Evolutionary conservation across 2,797 vertebrate species (phyloP).

Genomic region (Esox lucius): DNA sequence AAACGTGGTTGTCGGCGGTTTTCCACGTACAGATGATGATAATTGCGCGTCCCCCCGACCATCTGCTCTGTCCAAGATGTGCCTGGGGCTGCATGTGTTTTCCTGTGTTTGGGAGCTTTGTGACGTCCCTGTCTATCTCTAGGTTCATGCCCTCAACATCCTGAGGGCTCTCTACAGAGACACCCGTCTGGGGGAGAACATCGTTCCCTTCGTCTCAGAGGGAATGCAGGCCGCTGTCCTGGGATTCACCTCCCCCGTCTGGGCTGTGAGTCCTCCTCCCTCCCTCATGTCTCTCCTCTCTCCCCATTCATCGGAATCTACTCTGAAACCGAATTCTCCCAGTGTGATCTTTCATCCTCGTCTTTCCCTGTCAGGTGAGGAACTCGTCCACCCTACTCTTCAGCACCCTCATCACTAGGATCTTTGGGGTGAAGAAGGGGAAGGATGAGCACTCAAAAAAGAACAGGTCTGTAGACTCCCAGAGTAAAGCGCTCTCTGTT

Average conservation of each 20-base stretch:
- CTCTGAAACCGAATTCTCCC: not conserved
- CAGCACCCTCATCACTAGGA: constrained; percentile 93
- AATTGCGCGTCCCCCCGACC: too few relatives aligned
- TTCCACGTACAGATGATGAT: too few relatives aligned
- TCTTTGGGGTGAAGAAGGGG: constrained; percentile 95
- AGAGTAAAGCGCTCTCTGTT: not conserved
- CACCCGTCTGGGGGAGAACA: constrained; percentile 89
- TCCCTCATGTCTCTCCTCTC: not conserved
- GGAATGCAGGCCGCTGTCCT: constrained; percentile 89
- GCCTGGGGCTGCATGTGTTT: too few relatives aligned
- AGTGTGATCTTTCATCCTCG: not conserved
- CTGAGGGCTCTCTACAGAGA: constrained; percentile 91
- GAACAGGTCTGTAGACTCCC: constrained; percentile 80
- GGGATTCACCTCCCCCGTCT: constrained; percentile 91
- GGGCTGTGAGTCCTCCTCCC: constrained; percentile 86
- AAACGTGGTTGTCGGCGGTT: too few relatives aligned
- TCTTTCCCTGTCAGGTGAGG: constrained; percentile 79
- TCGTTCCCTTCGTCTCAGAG: constrained; percentile 90
- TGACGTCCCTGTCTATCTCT: not conserved
- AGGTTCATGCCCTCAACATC: constrained; percentile 97
- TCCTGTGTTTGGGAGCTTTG: not conserved
- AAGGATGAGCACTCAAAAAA: constrained; percentile 94
- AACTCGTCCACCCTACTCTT: constrained; percentile 97
- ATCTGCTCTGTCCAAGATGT: too few relatives aligned
- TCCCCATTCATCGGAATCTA: not conserved